These are phyloP conservation scores for Sycobia sp. DNA, from an alignment of 1,140 invertebrate species.

Conservation along the genomic window DNA sequence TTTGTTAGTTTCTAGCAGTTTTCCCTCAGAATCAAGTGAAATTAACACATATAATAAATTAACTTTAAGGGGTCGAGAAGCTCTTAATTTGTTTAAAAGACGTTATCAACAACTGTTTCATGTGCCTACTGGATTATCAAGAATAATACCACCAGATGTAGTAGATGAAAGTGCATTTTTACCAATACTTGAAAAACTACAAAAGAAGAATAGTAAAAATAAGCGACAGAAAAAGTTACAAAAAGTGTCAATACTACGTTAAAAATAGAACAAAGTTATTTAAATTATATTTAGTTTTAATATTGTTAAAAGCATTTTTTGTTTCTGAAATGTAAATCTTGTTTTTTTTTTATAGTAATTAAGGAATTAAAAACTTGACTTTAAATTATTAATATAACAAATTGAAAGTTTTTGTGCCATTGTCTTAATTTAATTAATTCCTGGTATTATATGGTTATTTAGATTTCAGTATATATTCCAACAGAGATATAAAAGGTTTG, in stretches of 20 bases:
- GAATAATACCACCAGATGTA: constrained; percentile 27
- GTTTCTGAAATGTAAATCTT: background rate
- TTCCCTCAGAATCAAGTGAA: background rate
- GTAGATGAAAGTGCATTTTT: constrained; percentile 34
- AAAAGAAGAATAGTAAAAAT: constrained; percentile 17
- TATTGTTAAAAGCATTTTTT: no score
- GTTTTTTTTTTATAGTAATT: no score
- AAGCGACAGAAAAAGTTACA: constrained; percentile 15
- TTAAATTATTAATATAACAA: no score
- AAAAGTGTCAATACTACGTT: constrained; percentile 9
- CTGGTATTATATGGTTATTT: no score
- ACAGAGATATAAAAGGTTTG: no score
- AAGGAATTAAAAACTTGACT: no score
- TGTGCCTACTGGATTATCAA: constrained; percentile 28
- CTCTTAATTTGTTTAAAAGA: constrained; percentile 44
- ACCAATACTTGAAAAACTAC: constrained; percentile 22
- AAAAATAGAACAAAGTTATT: no score
- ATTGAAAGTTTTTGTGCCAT: no score
- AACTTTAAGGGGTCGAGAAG: constrained; percentile 33
- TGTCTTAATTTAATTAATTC: no score
- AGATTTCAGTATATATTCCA: no score
- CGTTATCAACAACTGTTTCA: constrained; percentile 51
- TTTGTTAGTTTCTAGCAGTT: constrained; percentile 14
- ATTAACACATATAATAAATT: constrained; percentile 3
- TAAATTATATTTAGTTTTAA: no score